Evolutionary conservation across 92 coral and sea anemone genomes (phyloP), one percentile per base, ranked within the genome.

Genomic region (Virgularia gustaviana): DNA sequence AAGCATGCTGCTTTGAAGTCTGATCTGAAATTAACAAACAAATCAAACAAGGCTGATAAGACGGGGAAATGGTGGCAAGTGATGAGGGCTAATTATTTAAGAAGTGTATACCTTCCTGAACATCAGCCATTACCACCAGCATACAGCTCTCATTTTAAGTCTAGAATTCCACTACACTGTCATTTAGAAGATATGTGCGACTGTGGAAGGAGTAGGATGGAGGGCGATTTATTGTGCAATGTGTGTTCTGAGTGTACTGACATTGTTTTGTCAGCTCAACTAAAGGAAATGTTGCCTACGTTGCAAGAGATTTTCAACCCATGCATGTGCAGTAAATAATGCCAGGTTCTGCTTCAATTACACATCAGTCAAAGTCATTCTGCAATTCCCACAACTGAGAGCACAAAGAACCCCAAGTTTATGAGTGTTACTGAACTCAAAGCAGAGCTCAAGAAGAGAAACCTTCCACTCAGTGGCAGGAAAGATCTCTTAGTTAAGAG

Each of bases 21-120:
- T 33, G 77, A 78, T 31, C 19, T 78, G 7, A n/a, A 28, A 32
- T 32, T 79, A 18, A 36, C 24, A 15, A 36, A 79, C 63, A 33
- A 61, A 15, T 47, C 45, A 15, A 39, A 39, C 45, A 39, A 39
- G 23, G 58, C 49, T 12, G 71, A 51, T 47, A 36, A 16, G 10
- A n/a, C 24, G 38, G 85, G 80, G 34, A 73, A 80, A 63, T 72
- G 85, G 85, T 72, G 85, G 80, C 85, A 80, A 38, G 75, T 72
- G 16, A 80, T 72, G 34, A 57, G 74, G 44, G 71, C 72, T 0
- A 80, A 80, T 23, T 80, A 31, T 80, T 79, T 80, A n/a, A 9
- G 76, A 63, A 36, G 30, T 13, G 32, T 81, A 9, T 81, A 81
- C 34, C 70, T 75, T 15, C 81, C 77, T 49, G 77, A 81, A 65